Evolutionary conservation across 1,140 invertebrate genomes (phyloP).

Genomic region (Drosophila triauraria): DNA sequence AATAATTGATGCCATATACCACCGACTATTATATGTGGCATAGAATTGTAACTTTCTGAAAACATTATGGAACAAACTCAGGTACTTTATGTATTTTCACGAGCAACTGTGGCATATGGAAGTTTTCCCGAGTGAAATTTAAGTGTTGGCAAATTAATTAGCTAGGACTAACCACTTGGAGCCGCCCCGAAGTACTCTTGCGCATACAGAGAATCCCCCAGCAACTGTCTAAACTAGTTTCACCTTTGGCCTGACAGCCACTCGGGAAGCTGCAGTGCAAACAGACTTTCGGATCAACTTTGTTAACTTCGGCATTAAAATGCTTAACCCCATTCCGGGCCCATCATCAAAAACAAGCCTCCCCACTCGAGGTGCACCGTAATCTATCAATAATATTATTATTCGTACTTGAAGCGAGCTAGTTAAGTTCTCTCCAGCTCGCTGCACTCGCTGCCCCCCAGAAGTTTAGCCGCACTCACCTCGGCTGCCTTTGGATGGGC

Average conservation of each 20-base stretch:
- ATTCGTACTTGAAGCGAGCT: slow-evolving; percentile 44
- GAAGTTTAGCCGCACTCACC: slow-evolving; percentile 33
- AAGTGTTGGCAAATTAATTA: slow-evolving; percentile 27
- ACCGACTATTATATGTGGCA: too few relatives aligned
- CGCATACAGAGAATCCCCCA: background rate
- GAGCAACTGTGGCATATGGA: background rate
- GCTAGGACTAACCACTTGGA: slow-evolving; percentile 15
- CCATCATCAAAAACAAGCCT: slow-evolving; percentile 37
- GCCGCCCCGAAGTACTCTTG: slow-evolving; percentile 3
- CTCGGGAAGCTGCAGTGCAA: slow-evolving; percentile 38
- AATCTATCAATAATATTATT: slow-evolving; percentile 83
- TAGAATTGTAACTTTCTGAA: background rate
- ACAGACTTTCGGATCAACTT: slow-evolving; percentile 48
- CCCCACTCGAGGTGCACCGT: slow-evolving; percentile 46
- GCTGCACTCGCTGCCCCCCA: slow-evolving; percentile 28
- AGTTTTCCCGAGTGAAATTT: slow-evolving; percentile 4
- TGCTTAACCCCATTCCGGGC: slow-evolving; percentile 49
- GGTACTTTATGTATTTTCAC: background rate
- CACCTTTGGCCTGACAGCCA: slow-evolving; percentile 36
- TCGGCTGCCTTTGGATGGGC: slow-evolving; percentile 29
- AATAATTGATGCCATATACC: too few relatives aligned
- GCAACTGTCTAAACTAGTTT: slow-evolving; percentile 35
- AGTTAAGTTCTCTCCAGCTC: slow-evolving; percentile 41
- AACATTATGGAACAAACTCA: background rate
- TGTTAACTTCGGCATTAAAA: slow-evolving; percentile 45